A percentile compares a stretch with the other conserved stretches of the same genome.
phyloP scores from a whole-genome alignment of 2,113 vertebrate genomes.

The Vulpes vulpes region DNA sequence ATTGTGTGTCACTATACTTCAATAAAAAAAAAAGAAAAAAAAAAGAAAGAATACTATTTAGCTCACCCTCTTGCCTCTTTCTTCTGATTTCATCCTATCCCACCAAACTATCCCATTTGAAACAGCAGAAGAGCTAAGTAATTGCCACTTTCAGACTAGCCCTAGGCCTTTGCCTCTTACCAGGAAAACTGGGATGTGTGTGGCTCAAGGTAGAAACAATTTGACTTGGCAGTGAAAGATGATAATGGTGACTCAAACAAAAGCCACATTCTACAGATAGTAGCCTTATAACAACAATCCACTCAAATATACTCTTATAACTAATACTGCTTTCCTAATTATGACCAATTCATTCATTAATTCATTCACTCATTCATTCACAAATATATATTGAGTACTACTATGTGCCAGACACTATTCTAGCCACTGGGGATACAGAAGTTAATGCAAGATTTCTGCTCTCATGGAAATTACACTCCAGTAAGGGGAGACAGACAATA shows the following conservation, averaged over 20 bases:
- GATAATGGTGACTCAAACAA: not conserved
- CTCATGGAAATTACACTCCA: not conserved
- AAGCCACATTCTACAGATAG: not conserved
- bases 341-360: not conserved
- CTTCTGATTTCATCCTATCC: not conserved
- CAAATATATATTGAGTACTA: not conserved
- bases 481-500: not conserved
- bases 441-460: not conserved
- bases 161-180: not conserved
- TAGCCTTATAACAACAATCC: not conserved
- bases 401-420: not conserved
- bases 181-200: not conserved
- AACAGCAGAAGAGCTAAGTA: not conserved
- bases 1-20: not conserved
- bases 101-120: not conserved
- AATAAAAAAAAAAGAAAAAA: not conserved
- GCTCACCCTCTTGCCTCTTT: not conserved
- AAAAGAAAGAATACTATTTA: not conserved
- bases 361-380: not conserved
- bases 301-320: not conserved
- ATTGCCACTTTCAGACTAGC: not conserved
- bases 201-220: not conserved
- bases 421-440: not conserved
- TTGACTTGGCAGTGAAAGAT: not conserved
- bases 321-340: not conserved